phyloP scores from a whole-genome alignment of 2,888 invertebrate genomes.

The Drosophila leonis region DNA sequence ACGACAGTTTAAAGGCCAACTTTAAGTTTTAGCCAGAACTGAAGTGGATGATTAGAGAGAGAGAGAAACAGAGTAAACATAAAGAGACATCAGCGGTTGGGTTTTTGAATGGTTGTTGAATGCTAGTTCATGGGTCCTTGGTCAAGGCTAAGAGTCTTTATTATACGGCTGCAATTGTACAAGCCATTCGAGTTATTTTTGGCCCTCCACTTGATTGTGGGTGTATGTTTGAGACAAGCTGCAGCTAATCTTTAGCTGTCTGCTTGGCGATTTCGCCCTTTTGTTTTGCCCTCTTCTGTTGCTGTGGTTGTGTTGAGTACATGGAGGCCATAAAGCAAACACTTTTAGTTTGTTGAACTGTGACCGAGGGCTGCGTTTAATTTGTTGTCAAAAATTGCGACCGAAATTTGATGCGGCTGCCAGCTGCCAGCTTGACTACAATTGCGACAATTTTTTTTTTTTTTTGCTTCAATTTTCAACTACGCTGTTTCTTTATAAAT shows the following conservation, averaged over 20 bases:
- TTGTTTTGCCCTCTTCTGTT: constrained; percentile 38
- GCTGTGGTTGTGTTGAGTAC: constrained; percentile 31
- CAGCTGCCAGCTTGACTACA: constrained; percentile 41
- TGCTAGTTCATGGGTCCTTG: constrained; percentile 68
- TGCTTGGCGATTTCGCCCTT: constrained; percentile 60
- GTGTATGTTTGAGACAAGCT: constrained; percentile 41
- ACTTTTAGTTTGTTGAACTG: constrained; percentile 79
- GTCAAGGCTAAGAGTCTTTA: constrained; percentile 70
- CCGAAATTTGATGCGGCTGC: constrained; percentile 36
- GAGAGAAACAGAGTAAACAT: constrained; percentile 12
- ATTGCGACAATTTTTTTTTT: not conserved
- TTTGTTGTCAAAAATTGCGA: constrained; percentile 59
- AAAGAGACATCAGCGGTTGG: constrained; percentile 36
- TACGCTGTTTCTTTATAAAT: not conserved
- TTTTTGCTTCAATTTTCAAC: not conserved
- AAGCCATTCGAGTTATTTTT: constrained; percentile 69
- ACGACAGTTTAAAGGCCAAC: constrained; percentile 25
- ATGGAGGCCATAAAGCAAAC: constrained; percentile 73
- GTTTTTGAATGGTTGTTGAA: constrained; percentile 6
- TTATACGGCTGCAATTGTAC: constrained; percentile 71
- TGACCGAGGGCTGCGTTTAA: constrained; percentile 65
- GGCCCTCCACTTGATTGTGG: constrained; percentile 39
- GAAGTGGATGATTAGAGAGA: constrained; percentile 26
- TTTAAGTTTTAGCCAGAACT: constrained; percentile 28
- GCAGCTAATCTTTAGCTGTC: constrained; percentile 77